Conservation (phyloP, 2,113 vertebrate species). For the Grallaria varia region DNA sequence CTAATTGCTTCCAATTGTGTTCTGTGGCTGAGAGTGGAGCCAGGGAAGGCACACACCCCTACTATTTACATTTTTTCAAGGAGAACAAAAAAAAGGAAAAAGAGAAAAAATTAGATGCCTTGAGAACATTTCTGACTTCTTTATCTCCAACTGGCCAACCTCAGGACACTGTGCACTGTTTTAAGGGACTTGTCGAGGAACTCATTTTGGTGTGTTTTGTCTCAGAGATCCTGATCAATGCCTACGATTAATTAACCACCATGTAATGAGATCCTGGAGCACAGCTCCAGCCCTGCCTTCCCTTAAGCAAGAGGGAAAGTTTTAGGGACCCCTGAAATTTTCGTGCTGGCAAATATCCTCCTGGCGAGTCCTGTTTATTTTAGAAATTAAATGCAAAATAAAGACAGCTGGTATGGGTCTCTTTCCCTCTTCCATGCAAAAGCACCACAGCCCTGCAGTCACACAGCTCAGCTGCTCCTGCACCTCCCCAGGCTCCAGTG, state of each 20-base stretch:
- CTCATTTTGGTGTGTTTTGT: background rate
- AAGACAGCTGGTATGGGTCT: background rate
- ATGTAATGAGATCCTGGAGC: background rate
- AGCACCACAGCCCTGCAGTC: background rate
- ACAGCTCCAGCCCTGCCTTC: background rate
- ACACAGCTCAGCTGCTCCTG: accelerated
- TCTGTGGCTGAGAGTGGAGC: background rate
- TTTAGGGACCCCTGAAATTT: background rate
- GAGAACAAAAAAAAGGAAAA: background rate
- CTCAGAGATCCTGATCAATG: background rate
- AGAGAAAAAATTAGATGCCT: background rate
- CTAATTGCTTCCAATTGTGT: slow-evolving; percentile 32
- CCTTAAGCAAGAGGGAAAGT: background rate
- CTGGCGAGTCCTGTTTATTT: background rate
- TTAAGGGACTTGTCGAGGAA: slow-evolving; percentile 20
- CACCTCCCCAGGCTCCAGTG: accelerated
- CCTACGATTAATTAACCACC: background rate
- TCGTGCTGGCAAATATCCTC: background rate
- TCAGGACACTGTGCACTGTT: slow-evolving; percentile 22
- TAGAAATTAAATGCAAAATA: background rate
- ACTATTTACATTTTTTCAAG: background rate
- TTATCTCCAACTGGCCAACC: background rate
- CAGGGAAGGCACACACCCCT: background rate
- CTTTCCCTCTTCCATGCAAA: background rate
- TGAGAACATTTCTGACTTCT: slow-evolving; percentile 29